Evolutionary conservation across 2,888 invertebrate genomes (phyloP).

Genomic region (Dasypolia templi): DNA sequence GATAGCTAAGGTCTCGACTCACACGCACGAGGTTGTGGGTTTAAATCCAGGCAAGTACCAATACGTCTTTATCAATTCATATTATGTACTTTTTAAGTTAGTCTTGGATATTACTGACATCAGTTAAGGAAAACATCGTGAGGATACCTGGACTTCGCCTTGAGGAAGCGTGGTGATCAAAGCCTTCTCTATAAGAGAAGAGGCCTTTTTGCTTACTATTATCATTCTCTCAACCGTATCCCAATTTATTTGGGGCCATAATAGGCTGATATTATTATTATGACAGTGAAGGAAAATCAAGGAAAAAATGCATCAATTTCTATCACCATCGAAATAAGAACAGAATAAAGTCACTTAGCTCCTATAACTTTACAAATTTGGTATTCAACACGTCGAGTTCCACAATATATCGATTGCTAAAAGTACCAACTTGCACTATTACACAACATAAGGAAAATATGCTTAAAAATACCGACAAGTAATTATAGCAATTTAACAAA

Average conservation of each 20-base stretch:
- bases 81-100: background rate
- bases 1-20: background rate
- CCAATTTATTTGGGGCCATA: background rate
- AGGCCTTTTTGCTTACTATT: background rate
- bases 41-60: background rate
- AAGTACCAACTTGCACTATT: slow-evolving; percentile 15
- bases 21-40: background rate
- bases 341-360: background rate
- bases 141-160: background rate
- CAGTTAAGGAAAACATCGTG: background rate
- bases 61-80: background rate
- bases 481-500: slow-evolving; percentile 27
- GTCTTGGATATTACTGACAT: background rate
- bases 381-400: background rate
- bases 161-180: background rate
- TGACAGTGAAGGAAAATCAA: background rate
- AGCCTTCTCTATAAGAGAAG: background rate
- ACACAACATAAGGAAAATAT: slow-evolving; percentile 38
- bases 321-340: background rate
- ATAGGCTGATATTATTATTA: background rate
- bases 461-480: slow-evolving; percentile 24
- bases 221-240: background rate
- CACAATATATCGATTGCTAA: background rate
- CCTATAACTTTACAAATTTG: slow-evolving; percentile 1
- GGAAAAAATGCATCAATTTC: background rate